Conservation (phyloP, 2,888 invertebrate genomes). For the Xestia xanthographa region DNA sequence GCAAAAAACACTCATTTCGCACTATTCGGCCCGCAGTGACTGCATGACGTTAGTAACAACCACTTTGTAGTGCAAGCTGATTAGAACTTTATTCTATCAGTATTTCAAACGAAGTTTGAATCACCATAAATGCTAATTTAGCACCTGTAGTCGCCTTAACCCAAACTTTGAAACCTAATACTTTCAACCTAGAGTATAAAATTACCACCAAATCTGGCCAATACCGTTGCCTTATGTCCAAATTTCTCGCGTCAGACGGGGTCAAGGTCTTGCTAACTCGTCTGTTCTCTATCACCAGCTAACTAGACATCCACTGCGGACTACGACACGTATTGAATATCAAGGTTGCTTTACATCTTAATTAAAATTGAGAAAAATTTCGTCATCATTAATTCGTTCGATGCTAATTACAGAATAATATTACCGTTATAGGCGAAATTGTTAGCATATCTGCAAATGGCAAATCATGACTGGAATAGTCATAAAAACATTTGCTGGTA, state of each 20-base stretch:
- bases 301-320: background rate
- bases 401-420: constrained; percentile 26
- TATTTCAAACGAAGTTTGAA: no score
- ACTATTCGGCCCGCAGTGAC: no score
- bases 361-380: constrained; percentile 38
- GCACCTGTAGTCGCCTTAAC: no score
- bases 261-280: constrained; percentile 26
- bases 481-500: background rate
- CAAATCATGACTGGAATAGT: background rate
- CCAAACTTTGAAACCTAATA: background rate
- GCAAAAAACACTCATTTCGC: no score
- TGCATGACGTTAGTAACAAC: no score
- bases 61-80: no score
- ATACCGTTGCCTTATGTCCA: constrained; percentile 2
- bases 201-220: constrained; percentile 7
- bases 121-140: no score
- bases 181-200: constrained; percentile 3
- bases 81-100: no score
- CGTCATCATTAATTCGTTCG: constrained; percentile 23
- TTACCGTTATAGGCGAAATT: background rate
- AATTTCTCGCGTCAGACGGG: constrained; percentile 29
- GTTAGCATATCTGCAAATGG: background rate
- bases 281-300: constrained; percentile 7
- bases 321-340: constrained; percentile 35
- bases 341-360: constrained; percentile 28